Base-by-base conservation (phyloP, 2,888 invertebrate species). In the Ariolimax columbianus region DNA sequence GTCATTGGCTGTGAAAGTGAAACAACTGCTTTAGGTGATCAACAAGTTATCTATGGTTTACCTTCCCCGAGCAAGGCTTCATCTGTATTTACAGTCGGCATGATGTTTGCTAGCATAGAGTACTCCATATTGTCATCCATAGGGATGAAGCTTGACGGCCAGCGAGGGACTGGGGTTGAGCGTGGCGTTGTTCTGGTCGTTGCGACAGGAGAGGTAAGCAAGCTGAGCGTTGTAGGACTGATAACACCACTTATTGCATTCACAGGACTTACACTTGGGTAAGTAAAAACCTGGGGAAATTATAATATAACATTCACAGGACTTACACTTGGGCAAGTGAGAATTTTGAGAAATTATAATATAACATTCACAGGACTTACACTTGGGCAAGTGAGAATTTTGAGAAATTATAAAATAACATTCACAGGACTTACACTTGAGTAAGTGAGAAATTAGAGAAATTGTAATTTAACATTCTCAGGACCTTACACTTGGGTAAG, bases 341-440 rank as follows among this genome's bases (percentile, higher is more conserved):
- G 97, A 92, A 98, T 96, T 98, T 98, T 95, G 14, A 38, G n/a
- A n/a, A 73, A n/a, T n/a, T n/a, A n/a, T n/a, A n/a, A n/a, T 93
- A 97, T 96, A 95, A 97, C 96, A 88, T 96, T 96, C 91, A 96
- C 97, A 93, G 97, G 97, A 93, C 97, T 96, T 93, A 97, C 96
- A 92, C 96, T 96, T 89, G 98, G 97, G 95, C 98, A 98, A 91
- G 97, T 97, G 95, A 98, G 97, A 92, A 98, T 96, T 98, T 98
- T 95, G 14, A 38, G n/a, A n/a, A 73, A n/a, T n/a, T n/a, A n/a
- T n/a, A n/a, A n/a, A 93, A 97, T 96, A 95, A 97, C 96, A 88
- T 96, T 96, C 91, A 96, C 97, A 93, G 97, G 97, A 93, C 97
- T 96, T 93, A 97, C 96, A 92, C 96, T 96, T 89, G 98, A 97